phyloP scores from a whole-genome alignment of 2,797 vertebrate genomes.

The Mionectes olivaceus region DNA sequence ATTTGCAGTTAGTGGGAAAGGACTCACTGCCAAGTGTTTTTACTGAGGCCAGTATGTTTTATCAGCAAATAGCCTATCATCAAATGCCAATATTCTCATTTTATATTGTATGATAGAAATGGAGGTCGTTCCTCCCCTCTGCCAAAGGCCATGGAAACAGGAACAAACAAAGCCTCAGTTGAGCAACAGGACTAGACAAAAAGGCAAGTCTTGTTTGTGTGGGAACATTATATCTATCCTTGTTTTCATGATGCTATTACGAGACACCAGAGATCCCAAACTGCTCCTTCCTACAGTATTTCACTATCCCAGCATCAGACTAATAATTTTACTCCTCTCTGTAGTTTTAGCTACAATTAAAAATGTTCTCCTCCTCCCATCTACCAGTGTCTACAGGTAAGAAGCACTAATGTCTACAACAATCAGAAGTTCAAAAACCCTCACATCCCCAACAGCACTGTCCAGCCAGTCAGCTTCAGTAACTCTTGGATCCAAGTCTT shows the following conservation, averaged over 20 bases:
- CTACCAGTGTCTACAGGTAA: neutral
- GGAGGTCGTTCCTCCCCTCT: neutral
- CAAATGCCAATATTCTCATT: slow-evolving; percentile 11
- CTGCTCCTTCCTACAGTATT: neutral
- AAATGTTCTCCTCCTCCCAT: neutral
- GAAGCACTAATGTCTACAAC: neutral
- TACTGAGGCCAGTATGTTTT: slow-evolving; percentile 3
- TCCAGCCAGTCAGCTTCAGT: neutral
- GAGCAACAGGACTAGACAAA: neutral
- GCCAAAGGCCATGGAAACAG: slow-evolving; percentile 22
- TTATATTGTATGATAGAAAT: neutral
- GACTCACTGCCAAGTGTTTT: neutral
- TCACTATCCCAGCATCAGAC: neutral
- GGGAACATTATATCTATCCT: neutral
- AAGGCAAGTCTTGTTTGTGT: neutral
- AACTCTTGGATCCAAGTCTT: neutral
- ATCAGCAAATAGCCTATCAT: neutral
- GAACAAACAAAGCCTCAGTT: slow-evolving; percentile 1
- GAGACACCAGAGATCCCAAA: neutral
- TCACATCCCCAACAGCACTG: neutral
- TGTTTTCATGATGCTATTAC: neutral
- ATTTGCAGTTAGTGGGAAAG: neutral
- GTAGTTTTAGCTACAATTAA: neutral
- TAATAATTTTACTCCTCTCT: neutral
- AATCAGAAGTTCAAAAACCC: neutral